Evolutionary conservation across 2,797 vertebrate species (phyloP).

Genomic region (Cygnus olor): DNA sequence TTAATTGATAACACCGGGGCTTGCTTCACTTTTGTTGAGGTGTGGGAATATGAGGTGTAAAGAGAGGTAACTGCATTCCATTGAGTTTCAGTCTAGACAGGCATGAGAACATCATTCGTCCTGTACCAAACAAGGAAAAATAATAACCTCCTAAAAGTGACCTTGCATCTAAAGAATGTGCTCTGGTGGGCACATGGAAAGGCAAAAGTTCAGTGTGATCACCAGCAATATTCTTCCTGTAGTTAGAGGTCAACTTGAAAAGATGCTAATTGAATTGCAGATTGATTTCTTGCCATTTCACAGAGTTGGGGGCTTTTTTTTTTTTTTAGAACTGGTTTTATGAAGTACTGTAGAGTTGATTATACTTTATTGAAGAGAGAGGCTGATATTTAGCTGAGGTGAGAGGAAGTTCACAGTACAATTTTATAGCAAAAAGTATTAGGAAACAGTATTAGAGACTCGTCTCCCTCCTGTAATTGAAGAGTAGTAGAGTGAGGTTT

Average conservation of each 20-base stretch:
- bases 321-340: neutral
- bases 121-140: constrained; percentile 34
- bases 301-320: neutral
- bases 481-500: neutral
- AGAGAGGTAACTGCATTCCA: constrained; percentile 62
- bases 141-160: constrained; percentile 35
- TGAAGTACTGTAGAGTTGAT: neutral
- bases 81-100: constrained; percentile 57
- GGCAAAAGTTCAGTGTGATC: neutral
- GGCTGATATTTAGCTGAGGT: neutral
- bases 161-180: constrained; percentile 29
- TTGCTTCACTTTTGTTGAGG: constrained; percentile 38
- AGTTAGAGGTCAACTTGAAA: neutral
- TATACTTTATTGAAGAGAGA: constrained; percentile 18
- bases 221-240: neutral
- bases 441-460: neutral
- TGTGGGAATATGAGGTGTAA: constrained; percentile 17
- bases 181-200: neutral
- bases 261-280: neutral
- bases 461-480: neutral
- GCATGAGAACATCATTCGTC: constrained; percentile 31
- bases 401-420: neutral
- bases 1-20: constrained; percentile 1
- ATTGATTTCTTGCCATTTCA: neutral
- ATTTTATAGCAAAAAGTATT: neutral